phyloP scores from a whole-genome alignment of 2,113 vertebrate species.

The Varanus salvator region DNA sequence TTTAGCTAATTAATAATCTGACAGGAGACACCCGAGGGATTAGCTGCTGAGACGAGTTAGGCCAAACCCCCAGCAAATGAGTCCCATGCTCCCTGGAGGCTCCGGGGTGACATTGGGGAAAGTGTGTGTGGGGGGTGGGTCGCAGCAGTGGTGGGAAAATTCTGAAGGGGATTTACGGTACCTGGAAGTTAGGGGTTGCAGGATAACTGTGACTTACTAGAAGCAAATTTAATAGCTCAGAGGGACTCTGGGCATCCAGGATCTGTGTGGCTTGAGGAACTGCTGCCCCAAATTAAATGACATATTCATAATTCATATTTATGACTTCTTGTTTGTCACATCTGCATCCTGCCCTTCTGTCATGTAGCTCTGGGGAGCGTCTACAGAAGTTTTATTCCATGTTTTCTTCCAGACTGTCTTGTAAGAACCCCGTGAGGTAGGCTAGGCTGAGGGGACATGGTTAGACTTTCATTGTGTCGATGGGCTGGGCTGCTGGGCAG shows the following conservation, averaged over 20 bases:
- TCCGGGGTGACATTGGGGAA: conserved; percentile 56
- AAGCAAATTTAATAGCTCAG: conserved; percentile 66
- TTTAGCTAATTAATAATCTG: conserved; percentile 90
- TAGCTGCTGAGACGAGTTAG: conserved; percentile 80
- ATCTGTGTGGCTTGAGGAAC: background rate
- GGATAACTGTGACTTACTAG: conserved; percentile 63
- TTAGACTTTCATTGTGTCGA: background rate
- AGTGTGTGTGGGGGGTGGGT: conserved; percentile 75
- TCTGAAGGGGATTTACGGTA: conserved; percentile 61
- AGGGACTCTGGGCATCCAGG: conserved; percentile 38
- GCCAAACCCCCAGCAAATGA: conserved; percentile 82
- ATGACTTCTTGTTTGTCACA: background rate
- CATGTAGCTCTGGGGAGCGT: background rate
- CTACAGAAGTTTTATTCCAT: background rate
- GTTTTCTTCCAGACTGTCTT: background rate
- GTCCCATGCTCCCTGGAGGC: conserved; percentile 76
- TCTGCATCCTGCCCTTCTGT: background rate
- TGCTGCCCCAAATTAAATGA: conserved; percentile 52
- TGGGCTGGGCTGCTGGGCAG: background rate
- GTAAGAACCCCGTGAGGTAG: background rate
- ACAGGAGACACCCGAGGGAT: conserved; percentile 86
- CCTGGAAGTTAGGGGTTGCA: conserved; percentile 40
- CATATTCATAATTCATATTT: conserved; percentile 49
- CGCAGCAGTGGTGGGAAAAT: conserved; percentile 59
- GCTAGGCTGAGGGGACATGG: background rate